Evolutionary conservation across 1,140 invertebrate species (phyloP).

Genomic region (Augochlora pura): DNA sequence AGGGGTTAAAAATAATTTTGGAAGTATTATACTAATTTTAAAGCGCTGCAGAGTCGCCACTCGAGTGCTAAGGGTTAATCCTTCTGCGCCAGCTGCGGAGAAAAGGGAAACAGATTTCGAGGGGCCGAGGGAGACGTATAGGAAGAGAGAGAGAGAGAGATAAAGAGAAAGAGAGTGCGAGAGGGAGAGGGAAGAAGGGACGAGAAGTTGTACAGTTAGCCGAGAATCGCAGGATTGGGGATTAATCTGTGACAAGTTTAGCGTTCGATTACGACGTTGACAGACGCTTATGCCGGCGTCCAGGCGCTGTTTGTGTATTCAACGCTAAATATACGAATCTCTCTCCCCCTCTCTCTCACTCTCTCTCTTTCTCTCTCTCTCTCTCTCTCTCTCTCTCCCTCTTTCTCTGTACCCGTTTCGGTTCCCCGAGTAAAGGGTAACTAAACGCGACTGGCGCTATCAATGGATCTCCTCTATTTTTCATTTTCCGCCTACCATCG

Average conservation of each 20-base stretch:
- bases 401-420: neutral
- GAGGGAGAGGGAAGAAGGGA: neutral
- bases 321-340: slow-evolving; percentile 21
- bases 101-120: neutral
- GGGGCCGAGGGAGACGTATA: too few relatives aligned
- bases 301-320: slow-evolving; percentile 1
- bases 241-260: slow-evolving; percentile 37
- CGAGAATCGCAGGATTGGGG: slow-evolving; percentile 13
- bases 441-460: slow-evolving; percentile 12
- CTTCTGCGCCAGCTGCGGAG: neutral
- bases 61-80: too few relatives aligned
- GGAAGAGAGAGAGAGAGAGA: neutral
- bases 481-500: neutral
- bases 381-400: neutral
- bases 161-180: neutral
- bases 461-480: neutral
- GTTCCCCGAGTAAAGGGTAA: neutral
- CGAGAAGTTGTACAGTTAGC: slow-evolving; percentile 25
- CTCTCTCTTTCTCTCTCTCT: too few relatives aligned
- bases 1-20: too few relatives aligned
- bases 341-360: too few relatives aligned
- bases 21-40: too few relatives aligned
- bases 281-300: slow-evolving; percentile 17
- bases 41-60: too few relatives aligned
- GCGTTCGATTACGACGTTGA: slow-evolving; percentile 34